Evolutionary conservation across 2,888 invertebrate genomes (phyloP), one percentile per base, ranked within the genome.

Genomic region (Acanthosepion pharaonis): DNA sequence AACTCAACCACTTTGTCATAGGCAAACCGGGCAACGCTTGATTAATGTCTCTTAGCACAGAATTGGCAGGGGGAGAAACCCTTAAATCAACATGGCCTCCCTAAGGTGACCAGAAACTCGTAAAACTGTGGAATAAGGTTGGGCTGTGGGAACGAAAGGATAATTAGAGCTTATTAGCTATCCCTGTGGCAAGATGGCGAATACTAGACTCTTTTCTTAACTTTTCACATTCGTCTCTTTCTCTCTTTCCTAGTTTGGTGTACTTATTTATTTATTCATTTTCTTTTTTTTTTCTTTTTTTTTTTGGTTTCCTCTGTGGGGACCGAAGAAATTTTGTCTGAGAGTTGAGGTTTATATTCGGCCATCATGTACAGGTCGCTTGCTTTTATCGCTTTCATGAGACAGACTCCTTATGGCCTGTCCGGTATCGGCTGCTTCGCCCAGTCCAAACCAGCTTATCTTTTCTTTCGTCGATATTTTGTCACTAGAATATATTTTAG

Each of bases 11-110:
- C 78, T 78, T 15, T 78, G 78, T 78, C n/a, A 78, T 11, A 78
- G 33, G 78, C 78, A 78, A 78, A 15, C 78, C n/a, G 78, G n/a
- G 78, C 78, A n/a, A n/a, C 11, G 78, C 78, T 78, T 78, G 78
- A 78, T 78, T 78, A 78, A 78, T 78, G 78, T 78, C 78, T 78
- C 78, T 78, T 78, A 78, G 78, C n/a, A 78, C 78, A 78, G 78
- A 78, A n/a, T 78, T 78, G 78, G 78, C 78, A 78, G 78, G 78
- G 33, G 78, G n/a, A 78, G 78, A 78, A 78, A 78, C 78, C 78
- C 78, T n/a, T 78, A 78, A 78, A 78, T 78, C 78, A 78, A 78
- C 78, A 78, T 78, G 78, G 78, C 33, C 18, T 78, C 78, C 78
- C 78, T 78, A 78, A 78, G 78, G 78, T 78, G 78, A 78, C 78